Evolutionary conservation across 2,113 vertebrate genomes (phyloP).

Genomic region (Tragelaphus imberbis): DNA sequence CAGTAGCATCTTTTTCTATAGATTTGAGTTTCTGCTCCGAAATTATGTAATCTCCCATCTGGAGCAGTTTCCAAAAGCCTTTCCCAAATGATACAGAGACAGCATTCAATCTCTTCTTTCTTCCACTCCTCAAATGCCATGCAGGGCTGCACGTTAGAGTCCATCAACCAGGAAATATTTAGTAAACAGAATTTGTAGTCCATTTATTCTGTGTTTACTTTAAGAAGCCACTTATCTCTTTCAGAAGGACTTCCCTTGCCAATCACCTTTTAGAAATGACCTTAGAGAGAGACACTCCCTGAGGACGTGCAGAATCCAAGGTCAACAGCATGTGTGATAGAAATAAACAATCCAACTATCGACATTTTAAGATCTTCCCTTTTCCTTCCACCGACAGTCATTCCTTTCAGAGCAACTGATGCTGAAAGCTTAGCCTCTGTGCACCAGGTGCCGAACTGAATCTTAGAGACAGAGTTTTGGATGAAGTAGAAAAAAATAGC

Average conservation of each 20-base stretch:
- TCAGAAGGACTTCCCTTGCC: conserved; percentile 75
- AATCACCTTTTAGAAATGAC: conserved; percentile 77
- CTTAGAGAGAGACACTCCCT: conserved; percentile 67
- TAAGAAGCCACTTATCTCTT: conserved; percentile 78
- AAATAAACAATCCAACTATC: conserved; percentile 68
- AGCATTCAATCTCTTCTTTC: not conserved
- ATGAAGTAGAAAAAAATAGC: not conserved
- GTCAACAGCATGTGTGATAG: not conserved
- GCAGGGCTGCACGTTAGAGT: conserved; percentile 61
- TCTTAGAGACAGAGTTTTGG: not conserved
- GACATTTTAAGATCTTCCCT: conserved; percentile 35
- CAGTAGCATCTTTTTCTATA: conserved; percentile 28
- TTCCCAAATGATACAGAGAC: conserved; percentile 42
- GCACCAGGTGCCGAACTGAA: not conserved
- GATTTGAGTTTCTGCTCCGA: conserved; percentile 34
- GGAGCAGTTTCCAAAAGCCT: not conserved
- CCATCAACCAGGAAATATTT: conserved; percentile 70
- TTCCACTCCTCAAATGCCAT: conserved; percentile 49
- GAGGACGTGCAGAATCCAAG: conserved; percentile 70
- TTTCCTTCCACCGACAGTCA: conserved; percentile 70
- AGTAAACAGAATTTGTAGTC: conserved; percentile 66
- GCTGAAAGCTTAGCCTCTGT: not conserved
- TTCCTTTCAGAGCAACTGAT: conserved; percentile 22
- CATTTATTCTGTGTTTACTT: conserved; percentile 74
- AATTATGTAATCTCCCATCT: conserved; percentile 37